Percentiles rank a stretch among this genome's conserved stretches.
Evolutionary conservation across 2,113 vertebrate genomes (phyloP).

Genomic region (Asarcornis scutulata): DNA sequence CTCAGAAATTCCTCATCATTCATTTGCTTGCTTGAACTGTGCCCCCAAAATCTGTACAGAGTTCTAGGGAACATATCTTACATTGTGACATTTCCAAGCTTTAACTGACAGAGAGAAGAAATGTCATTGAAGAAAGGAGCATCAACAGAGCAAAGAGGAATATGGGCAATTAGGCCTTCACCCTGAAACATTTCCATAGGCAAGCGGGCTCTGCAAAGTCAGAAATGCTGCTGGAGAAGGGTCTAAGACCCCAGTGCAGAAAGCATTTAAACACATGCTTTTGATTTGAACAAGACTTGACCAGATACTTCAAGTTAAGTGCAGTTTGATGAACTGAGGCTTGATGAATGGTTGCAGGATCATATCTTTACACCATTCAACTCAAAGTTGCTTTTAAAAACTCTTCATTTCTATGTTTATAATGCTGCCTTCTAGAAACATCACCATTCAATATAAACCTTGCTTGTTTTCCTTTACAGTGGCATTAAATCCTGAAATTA

Average conservation of each 20-base stretch:
- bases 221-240: neutral
- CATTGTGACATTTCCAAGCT: neutral
- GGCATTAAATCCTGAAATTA: conserved; percentile 54
- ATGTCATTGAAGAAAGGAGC: neutral
- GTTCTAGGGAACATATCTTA: neutral
- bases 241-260: neutral
- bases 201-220: neutral
- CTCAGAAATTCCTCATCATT: neutral
- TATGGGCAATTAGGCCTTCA: neutral
- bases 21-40: neutral
- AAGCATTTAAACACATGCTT: conserved; percentile 40
- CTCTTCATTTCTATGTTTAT: neutral
- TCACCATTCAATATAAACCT: neutral
- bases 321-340: conserved; percentile 8
- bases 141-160: neutral
- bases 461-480: neutral
- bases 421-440: neutral
- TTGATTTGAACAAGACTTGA: conserved; percentile 31
- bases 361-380: conserved; percentile 8
- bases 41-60: neutral
- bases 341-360: conserved; percentile 25
- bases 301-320: conserved; percentile 24
- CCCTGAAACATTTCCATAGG: neutral
- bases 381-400: conserved; percentile 1
- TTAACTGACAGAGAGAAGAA: conserved; percentile 16